Evolutionary conservation across 2,888 invertebrate species (phyloP), one percentile per base, ranked within the genome.

Genomic region (Latheticus oryzae): DNA sequence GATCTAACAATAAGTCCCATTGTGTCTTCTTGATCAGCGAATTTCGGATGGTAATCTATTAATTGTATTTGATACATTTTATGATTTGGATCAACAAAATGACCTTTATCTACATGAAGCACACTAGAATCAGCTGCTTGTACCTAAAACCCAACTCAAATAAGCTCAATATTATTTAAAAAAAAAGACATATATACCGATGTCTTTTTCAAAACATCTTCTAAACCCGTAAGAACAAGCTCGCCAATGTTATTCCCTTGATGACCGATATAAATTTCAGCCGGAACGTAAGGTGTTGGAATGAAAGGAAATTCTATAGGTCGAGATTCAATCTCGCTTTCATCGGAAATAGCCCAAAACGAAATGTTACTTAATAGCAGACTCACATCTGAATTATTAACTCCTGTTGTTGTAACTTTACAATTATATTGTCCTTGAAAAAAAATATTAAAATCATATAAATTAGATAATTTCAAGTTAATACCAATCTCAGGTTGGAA

Each of bases 131-230:
- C 78, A 1, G 71, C 65, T 8, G 78, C 65, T 26, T 57, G 59
- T 11, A 75, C 75, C 77, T 78, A 52, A 42, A 60, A 52, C 16
- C 26, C 33, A 64, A 37, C 3, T 28, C 5, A n/a, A n/a, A n/a
- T n/a, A n/a, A n/a, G n/a, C n/a, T n/a, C n/a, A n/a, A n/a, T n/a
- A n/a, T n/a, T n/a, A n/a, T n/a, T n/a, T 38, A 11, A 15, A 7
- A n/a, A 23, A n/a, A n/a, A n/a, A n/a, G n/a, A n/a, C 5, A 9
- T 15, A 55, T 61, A 61, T 73, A 84, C 84, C 73, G 79, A 75
- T 33, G 86, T 74, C 70, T 84, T 81, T 53, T 82, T 79, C 52
- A 88, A 75, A 11, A 87, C 83, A 68, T 80, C 77, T 33, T 82
- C 80, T 45, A 85, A 73, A 2, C 87, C 88, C 63, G 78, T 79